Conservation (phyloP, 2,113 vertebrate species). For the Buteo buteo region DNA sequence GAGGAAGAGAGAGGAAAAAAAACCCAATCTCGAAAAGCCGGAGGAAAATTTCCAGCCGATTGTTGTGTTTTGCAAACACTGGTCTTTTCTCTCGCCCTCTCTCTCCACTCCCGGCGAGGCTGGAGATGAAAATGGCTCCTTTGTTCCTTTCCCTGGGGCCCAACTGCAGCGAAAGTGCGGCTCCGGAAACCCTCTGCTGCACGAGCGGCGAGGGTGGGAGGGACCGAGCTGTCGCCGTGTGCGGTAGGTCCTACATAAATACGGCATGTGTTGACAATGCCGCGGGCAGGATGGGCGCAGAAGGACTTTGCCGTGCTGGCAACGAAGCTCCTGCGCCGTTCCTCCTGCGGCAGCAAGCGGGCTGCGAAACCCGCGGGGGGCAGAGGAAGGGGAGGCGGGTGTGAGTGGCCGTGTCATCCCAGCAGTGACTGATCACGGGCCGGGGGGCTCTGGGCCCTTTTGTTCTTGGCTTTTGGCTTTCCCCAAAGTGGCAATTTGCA, state of each 20-base stretch:
- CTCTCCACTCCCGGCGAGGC: not conserved
- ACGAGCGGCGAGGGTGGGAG: not conserved
- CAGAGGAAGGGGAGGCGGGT: not conserved
- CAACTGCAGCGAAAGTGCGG: constrained; percentile 23
- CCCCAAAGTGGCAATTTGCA: not conserved
- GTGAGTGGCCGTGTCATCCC: not conserved
- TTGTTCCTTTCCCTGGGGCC: constrained; percentile 63
- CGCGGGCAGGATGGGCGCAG: not conserved
- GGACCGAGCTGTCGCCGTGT: not conserved
- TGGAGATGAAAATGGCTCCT: constrained; percentile 61
- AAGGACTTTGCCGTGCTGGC: not conserved
- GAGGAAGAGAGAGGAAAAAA: not conserved
- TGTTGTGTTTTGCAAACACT: constrained; percentile 37
- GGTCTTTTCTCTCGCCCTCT: constrained; percentile 26
- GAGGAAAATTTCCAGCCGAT: constrained; percentile 32
- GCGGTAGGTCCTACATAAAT: constrained; percentile 5
- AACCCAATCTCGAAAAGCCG: not conserved
- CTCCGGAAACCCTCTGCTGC: constrained; percentile 13
- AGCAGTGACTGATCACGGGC: rapidly evolving
- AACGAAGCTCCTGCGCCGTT: rapidly evolving
- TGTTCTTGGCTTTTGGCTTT: not conserved
- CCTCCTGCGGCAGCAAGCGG: not conserved
- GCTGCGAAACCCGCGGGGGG: rapidly evolving
- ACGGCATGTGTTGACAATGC: not conserved
- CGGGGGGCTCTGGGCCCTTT: not conserved